Conservation (phyloP, 2,888 invertebrate genomes). For the Aphodius granarius region DNA sequence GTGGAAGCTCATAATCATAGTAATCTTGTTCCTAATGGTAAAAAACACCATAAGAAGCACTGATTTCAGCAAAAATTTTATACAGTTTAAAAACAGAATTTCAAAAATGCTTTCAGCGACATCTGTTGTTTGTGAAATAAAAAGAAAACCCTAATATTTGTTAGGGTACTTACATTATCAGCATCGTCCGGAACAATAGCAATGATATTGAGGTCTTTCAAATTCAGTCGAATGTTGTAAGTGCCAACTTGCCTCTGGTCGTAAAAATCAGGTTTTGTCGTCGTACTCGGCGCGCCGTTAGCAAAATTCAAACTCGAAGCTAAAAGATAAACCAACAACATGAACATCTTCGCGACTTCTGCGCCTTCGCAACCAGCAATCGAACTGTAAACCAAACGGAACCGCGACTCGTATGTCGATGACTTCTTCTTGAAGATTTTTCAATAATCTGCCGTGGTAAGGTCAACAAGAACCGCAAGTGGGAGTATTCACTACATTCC, state of each 20-base stretch:
- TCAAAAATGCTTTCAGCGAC: too few species aligned
- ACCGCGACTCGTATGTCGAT: not conserved
- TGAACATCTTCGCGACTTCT: not conserved
- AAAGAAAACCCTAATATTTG: too few species aligned
- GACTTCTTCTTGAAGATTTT: not conserved
- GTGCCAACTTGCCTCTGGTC: constrained; percentile 80
- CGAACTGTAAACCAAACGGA: not conserved
- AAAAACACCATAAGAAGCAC: too few species aligned
- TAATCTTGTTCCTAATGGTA: too few species aligned
- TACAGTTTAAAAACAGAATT: too few species aligned
- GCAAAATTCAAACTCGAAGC: not conserved
- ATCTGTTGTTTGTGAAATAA: too few species aligned
- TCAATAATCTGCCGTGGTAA: not conserved
- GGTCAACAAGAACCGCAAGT: not conserved
- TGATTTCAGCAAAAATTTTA: too few species aligned
- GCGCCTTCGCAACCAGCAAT: not conserved
- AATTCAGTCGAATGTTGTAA: constrained; percentile 71
- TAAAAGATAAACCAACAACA: not conserved
- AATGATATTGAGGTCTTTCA: constrained; percentile 70
- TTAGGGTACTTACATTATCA: not conserved
- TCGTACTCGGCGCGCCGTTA: not conserved
- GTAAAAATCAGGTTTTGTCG: constrained; percentile 32
- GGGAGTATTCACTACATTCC: not conserved
- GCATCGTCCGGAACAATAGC: constrained; percentile 63
- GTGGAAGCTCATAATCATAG: too few species aligned